Evolutionary conservation across 2,113 vertebrate genomes (phyloP).

Genomic region (Alces alces): DNA sequence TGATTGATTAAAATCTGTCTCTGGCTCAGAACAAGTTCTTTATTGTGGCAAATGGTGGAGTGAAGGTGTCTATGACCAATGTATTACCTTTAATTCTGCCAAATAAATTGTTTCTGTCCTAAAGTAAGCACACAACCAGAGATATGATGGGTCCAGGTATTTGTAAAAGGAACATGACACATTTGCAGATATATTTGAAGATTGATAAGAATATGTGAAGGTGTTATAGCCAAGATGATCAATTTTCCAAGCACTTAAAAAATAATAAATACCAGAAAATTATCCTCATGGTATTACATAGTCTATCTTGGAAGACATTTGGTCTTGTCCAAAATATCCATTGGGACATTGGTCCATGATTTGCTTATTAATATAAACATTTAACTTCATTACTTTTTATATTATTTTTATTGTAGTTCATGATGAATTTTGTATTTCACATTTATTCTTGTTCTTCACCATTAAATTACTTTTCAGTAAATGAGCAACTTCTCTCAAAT

Average conservation of each 20-base stretch:
- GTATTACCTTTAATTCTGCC: neutral
- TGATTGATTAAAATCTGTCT: neutral
- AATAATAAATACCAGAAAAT: neutral
- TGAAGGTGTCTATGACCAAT: rapidly evolving
- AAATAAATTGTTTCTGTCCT: neutral
- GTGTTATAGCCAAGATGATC: neutral
- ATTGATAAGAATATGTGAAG: neutral
- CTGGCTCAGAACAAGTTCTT: neutral
- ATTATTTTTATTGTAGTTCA: neutral
- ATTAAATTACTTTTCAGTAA: neutral
- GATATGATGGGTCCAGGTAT: neutral
- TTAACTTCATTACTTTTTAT: neutral
- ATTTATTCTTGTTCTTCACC: neutral
- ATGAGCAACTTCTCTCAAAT: neutral
- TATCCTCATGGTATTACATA: neutral
- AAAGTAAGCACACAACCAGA: neutral
- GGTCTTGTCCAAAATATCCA: neutral
- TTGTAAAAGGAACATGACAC: neutral
- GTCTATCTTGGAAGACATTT: neutral
- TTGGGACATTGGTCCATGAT: neutral
- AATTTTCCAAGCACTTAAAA: neutral
- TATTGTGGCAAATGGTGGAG: neutral
- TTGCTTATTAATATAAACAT: neutral
- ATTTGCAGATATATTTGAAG: neutral
- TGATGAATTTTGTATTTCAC: neutral